Evolutionary conservation across 2,888 invertebrate species (phyloP).

Genomic region (Mythimna pallens): DNA sequence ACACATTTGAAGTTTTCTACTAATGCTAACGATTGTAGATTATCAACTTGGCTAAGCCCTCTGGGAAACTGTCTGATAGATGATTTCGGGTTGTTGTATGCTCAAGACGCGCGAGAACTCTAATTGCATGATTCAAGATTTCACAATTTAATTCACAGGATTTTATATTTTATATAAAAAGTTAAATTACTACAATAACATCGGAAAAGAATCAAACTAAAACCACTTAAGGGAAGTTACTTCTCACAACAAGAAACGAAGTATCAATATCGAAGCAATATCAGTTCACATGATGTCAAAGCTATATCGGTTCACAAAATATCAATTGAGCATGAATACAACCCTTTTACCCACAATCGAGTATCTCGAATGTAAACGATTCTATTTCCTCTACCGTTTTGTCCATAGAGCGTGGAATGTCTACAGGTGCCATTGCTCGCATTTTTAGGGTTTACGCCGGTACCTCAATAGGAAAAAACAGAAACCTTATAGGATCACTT

Average conservation of each 20-base stretch:
- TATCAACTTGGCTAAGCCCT: no score
- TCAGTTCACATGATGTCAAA: constrained; percentile 7
- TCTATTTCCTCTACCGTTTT: constrained; percentile 40
- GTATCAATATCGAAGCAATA: constrained; percentile 30
- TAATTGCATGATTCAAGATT: no score
- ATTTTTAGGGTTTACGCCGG: no score
- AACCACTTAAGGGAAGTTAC: not conserved
- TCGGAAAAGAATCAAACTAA: not conserved
- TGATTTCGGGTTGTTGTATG: no score
- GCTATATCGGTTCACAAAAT: constrained; percentile 18
- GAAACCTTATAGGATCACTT: no score
- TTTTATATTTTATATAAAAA: no score
- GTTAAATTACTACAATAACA: not conserved
- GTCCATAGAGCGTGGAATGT: not conserved
- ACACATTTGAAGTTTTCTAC: no score
- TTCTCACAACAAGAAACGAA: constrained; percentile 10
- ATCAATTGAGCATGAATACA: constrained; percentile 41
- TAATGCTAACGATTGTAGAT: no score
- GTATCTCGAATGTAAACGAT: constrained; percentile 23
- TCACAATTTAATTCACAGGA: no score
- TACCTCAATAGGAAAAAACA: no score
- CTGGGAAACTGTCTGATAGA: no score
- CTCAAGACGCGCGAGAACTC: no score
- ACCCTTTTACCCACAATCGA: constrained; percentile 39
- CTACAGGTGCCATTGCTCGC: not conserved